phyloP scores from a whole-genome alignment of 2,888 invertebrate species.

The Drosophila fungiperda region DNA sequence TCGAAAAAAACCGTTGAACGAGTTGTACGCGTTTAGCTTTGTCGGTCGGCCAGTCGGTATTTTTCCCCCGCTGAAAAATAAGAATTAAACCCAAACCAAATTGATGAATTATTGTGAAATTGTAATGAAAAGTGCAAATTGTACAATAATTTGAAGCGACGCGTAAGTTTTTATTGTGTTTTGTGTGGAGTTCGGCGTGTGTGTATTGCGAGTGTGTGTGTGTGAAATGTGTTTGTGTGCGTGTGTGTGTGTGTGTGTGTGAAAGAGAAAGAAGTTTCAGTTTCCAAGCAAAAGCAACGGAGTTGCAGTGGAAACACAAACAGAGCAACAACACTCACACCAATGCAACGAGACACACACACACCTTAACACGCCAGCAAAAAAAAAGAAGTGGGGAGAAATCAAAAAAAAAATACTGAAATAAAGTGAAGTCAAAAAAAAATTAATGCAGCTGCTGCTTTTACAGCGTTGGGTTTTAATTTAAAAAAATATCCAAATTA shows the following conservation, averaged over 20 bases:
- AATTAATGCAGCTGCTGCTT: conserved; percentile 46
- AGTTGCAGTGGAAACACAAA: conserved; percentile 76
- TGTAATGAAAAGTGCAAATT: conserved; percentile 36
- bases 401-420: conserved; percentile 48
- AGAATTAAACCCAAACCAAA: conserved; percentile 43
- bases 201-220: conserved; percentile 17
- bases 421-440: conserved; percentile 65
- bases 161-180: conserved; percentile 61
- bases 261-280: conserved; percentile 75
- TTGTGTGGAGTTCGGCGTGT: conserved; percentile 39
- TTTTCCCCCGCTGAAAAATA: conserved; percentile 62
- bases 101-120: conserved; percentile 49
- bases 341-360: conserved; percentile 24
- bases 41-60: conserved; percentile 65
- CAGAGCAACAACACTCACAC: conserved; percentile 53
- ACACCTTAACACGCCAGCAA: conserved; percentile 38
- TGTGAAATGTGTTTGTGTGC: conserved; percentile 25
- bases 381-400: conserved; percentile 62
- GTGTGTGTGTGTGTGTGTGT: conserved; percentile 43
- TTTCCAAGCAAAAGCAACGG: conserved; percentile 64
- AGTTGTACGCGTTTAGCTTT: conserved; percentile 50
- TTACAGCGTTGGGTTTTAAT: conserved; percentile 47
- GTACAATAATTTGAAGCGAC: conserved; percentile 38
- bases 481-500: conserved; percentile 48
- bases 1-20: conserved; percentile 48